Evolutionary conservation across 2,113 vertebrate genomes (phyloP).

Genomic region (Plecotus auritus): DNA sequence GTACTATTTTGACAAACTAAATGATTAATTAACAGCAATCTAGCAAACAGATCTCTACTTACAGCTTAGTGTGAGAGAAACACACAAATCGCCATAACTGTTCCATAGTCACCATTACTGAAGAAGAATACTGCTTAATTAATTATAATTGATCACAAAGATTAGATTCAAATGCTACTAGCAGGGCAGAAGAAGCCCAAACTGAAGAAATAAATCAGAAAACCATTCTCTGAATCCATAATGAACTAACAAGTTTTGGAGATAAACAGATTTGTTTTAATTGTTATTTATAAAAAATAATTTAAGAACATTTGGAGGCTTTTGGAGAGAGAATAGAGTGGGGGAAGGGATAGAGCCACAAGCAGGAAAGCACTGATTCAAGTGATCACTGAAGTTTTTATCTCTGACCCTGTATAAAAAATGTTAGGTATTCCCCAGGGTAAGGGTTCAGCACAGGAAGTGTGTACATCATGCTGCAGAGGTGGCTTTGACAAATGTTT

Average conservation of each 20-base stretch:
- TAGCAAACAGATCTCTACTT: slow-evolving; percentile 77
- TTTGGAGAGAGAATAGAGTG: slow-evolving; percentile 21
- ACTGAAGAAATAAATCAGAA: slow-evolving; percentile 83
- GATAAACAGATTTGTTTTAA: slow-evolving; percentile 82
- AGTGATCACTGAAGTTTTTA: background rate
- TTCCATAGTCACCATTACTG: slow-evolving; percentile 75
- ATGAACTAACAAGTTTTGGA: slow-evolving; percentile 78
- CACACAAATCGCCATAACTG: slow-evolving; percentile 70
- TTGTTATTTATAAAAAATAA: slow-evolving; percentile 65
- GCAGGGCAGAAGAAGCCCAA: slow-evolving; percentile 76
- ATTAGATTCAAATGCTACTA: slow-evolving; percentile 83
- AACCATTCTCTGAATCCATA: slow-evolving; percentile 75
- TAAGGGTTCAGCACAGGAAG: background rate
- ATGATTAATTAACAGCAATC: slow-evolving; percentile 84
- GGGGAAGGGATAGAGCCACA: background rate
- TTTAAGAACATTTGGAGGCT: slow-evolving; percentile 51
- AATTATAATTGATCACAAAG: slow-evolving; percentile 83
- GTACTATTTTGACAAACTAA: slow-evolving; percentile 79
- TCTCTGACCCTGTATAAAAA: background rate
- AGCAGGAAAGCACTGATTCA: background rate
- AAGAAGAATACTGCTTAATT: slow-evolving; percentile 80
- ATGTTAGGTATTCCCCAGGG: background rate
- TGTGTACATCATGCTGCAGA: background rate
- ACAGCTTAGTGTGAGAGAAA: slow-evolving; percentile 67
- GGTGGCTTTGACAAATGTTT: background rate